Base-by-base conservation (phyloP, 1,140 invertebrate species). In the Gonioctena quinquepunctata region DNA sequence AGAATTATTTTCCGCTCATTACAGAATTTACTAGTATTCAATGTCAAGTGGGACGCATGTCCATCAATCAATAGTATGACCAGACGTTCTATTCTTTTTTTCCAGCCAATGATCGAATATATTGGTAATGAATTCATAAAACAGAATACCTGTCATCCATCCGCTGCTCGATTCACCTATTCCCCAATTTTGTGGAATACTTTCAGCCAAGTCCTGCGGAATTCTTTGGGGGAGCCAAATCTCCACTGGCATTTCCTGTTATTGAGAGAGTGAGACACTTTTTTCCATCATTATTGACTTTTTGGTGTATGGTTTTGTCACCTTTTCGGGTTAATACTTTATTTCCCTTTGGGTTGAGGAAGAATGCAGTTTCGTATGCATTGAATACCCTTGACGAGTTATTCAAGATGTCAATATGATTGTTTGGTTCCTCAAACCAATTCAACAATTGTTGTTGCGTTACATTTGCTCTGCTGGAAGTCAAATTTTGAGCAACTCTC, bases 101-200 rank as follows among this genome's bases (percentile, higher is more conserved):
- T 62, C 50, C 8, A 60, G 8, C 70, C 65, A 71, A 21, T 56
- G 48, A 18, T 71, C 59, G n/a, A 33, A 33, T 7, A 33, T 13
- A 13, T 33, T 74, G 7, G 57, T 23, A 5, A 74, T 60, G 68
- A 82, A 85, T 70, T 85, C 80, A 73, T 74, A 84, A 72, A 85
- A 86, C 16, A 73, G 75, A 70, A 76, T 76, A 22, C 68, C 71
- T 61, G 74, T 85, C 84, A 84, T 85, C 84, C 84, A 85, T 1
- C 82, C 81, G 69, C 52, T 80, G 26, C 83, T 78, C n/a, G 80
- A 81, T 63, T 69, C 66, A 11, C 84, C 83, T 54, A 82, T 73
- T 2, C 68, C 76, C 80, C 81, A 82, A 16, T 73, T 63, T 50
- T 71, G 65, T 6, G 77, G 78, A 54, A 78, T 54, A 25, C 19